Percentiles rank a stretch among this genome's conserved stretches.
phyloP scores from a whole-genome alignment of 2,113 vertebrate genomes.

The Electrona antarctica region DNA sequence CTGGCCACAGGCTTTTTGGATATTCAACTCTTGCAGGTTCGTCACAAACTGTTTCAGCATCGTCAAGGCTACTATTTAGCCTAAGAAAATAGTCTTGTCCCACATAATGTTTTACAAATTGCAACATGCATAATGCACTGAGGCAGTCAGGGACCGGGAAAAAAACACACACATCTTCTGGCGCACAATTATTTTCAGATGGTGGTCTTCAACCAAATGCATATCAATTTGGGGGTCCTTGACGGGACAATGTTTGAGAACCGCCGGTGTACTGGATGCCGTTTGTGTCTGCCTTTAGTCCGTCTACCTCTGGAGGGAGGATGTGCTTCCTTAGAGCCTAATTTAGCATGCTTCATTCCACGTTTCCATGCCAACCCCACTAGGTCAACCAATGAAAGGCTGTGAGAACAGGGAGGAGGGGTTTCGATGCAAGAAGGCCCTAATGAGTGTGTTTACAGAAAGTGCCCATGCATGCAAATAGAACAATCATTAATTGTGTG shows the following conservation, averaged over 20 bases:
- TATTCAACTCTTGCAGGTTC: slow-evolving; percentile 14
- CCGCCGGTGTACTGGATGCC: slow-evolving; percentile 14
- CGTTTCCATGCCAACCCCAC: slow-evolving; percentile 79
- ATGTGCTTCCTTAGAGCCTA: slow-evolving; percentile 64
- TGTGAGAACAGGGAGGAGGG: slow-evolving; percentile 47
- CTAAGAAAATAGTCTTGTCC: neutral
- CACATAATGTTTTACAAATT: slow-evolving; percentile 37
- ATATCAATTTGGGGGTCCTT: too few relatives aligned
- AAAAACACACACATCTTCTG: too few relatives aligned
- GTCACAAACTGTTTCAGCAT: neutral
- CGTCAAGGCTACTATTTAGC: slow-evolving; percentile 7
- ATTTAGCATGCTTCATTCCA: slow-evolving; percentile 75
- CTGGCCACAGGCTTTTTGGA: slow-evolving; percentile 7
- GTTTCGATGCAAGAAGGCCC: slow-evolving; percentile 49
- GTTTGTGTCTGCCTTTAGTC: slow-evolving; percentile 50
- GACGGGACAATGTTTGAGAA: too few relatives aligned
- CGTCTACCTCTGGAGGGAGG: slow-evolving; percentile 53
- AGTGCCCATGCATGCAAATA: slow-evolving; percentile 13
- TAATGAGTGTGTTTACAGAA: slow-evolving; percentile 49
- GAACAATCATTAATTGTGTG: too few relatives aligned
- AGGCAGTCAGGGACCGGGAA: slow-evolving; percentile 7
- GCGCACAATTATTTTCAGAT: too few relatives aligned
- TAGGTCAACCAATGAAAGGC: slow-evolving; percentile 78
- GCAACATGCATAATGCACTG: slow-evolving; percentile 41
- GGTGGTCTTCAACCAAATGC: too few relatives aligned